Evolutionary conservation across 2,888 invertebrate genomes (phyloP), one percentile per base, ranked within the genome.

Genomic region (Phyto melanocephala): DNA sequence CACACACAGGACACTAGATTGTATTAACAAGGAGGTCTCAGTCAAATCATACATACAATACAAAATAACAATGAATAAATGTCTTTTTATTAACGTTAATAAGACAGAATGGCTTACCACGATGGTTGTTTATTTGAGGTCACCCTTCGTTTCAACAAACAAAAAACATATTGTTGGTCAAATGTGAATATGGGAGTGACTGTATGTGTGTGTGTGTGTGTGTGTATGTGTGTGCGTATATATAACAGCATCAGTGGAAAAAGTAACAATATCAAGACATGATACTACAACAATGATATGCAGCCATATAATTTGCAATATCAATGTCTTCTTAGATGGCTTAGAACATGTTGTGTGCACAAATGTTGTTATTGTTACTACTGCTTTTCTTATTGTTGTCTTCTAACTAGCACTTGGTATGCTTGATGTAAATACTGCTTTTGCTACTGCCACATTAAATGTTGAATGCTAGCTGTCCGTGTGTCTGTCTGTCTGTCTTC

Each of bases 51-150:
- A 28, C 28, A 28, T 6, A 28, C 28, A 28, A 65, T n/a, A 65
- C 33, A 58, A 50, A 76, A 58, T 45, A 75, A 74, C 75, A 78
- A 82, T 52, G 60, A 74, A 70, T 65, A 81, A 80, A 77, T 84
- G 83, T 81, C 80, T 81, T 71, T 79, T 80, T 81, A 86, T 84
- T 85, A 86, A 83, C 81, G 84, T 83, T 86, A 85, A 86, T 85
- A 85, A 85, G 86, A 86, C 86, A 85, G 83, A 80, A 81, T 78
- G 84, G 82, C 85, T 85, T 83, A 82, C 85, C 85, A 78, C 77
- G 74, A 81, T 83, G 82, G 70, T 81, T 83, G 79, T 85, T 84
- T 84, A 83, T 85, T 77, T 82, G 70, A 71, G 84, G 79, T 84
- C 82, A 79, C 84, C 83, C 84, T 70, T 74, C 24, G 54, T 82